Evolutionary conservation across 1,140 invertebrate species (phyloP).

Genomic region (Drosophila arawakana): DNA sequence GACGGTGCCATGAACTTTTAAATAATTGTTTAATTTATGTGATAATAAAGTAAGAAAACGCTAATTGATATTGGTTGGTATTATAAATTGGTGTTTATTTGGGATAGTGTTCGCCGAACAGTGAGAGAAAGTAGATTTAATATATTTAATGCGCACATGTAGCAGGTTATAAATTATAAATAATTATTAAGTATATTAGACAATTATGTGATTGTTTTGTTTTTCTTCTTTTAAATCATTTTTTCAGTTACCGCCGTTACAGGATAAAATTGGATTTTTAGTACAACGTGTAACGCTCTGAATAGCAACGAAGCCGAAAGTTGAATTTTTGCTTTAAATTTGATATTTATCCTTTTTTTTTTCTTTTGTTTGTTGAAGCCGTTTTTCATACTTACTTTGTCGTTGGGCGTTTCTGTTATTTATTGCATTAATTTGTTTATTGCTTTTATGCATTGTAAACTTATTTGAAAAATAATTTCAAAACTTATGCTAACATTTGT

Average conservation of each 20-base stretch:
- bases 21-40: slow-evolving; percentile 26
- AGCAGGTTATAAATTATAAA: slow-evolving; percentile 37
- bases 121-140: slow-evolving; percentile 33
- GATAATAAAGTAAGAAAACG: slow-evolving; percentile 34
- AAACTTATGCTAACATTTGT: slow-evolving; percentile 77
- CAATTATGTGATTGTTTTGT: slow-evolving; percentile 25
- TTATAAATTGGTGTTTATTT: slow-evolving; percentile 49
- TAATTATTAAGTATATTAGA: slow-evolving; percentile 59
- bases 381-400: slow-evolving; percentile 69
- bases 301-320: slow-evolving; percentile 60
- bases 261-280: slow-evolving; percentile 33
- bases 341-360: slow-evolving; percentile 6
- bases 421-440: slow-evolving; percentile 55
- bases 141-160: slow-evolving; percentile 39
- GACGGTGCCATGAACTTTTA: slow-evolving; percentile 90
- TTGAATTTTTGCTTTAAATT: slow-evolving; percentile 18
- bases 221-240: not conserved
- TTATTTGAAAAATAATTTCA: slow-evolving; percentile 71
- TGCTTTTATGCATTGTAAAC: slow-evolving; percentile 60
- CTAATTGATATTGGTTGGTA: slow-evolving; percentile 20
- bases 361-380: slow-evolving; percentile 54
- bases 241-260: slow-evolving; percentile 26
- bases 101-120: slow-evolving; percentile 46
- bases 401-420: slow-evolving; percentile 55
- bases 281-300: slow-evolving; percentile 55